Conservation (phyloP, 2,797 vertebrate genomes). For the Ficedula albicollis region DNA sequence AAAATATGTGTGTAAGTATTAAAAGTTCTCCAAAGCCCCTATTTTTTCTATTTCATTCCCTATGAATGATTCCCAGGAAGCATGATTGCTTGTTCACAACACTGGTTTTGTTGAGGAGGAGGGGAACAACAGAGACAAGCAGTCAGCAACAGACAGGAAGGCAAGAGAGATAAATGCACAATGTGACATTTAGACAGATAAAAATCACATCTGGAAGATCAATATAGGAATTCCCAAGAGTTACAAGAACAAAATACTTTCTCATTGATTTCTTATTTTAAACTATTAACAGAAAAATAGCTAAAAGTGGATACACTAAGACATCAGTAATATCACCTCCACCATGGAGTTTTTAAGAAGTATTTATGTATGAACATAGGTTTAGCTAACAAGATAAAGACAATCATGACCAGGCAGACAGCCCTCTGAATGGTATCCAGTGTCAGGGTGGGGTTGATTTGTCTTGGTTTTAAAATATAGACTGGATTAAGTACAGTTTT, state of each 20-base stretch:
- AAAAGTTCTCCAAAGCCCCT: not conserved
- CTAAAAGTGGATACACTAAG: conserved; percentile 1
- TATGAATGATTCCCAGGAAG: not conserved
- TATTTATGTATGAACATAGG: not conserved
- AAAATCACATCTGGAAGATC: conserved; percentile 63
- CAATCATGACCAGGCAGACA: not conserved
- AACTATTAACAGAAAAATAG: conserved; percentile 62
- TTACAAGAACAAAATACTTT: conserved; percentile 73
- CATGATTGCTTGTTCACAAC: not conserved
- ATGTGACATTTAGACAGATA: conserved; percentile 66
- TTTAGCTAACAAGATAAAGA: conserved; percentile 18
- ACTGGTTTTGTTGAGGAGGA: not conserved
- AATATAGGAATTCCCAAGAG: conserved; percentile 65
- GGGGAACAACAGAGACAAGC: not conserved
- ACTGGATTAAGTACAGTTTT: not conserved
- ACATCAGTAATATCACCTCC: not conserved
- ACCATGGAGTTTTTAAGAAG: not conserved
- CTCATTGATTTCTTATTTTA: conserved; percentile 75
- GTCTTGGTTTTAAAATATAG: not conserved
- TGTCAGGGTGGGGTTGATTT: not conserved
- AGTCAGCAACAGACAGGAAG: not conserved
- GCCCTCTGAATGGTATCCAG: not conserved
- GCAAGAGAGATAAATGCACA: conserved; percentile 37
- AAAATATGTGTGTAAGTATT: not conserved
- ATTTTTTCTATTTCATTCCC: not conserved